Percentiles rank a stretch among this genome's conserved stretches.
Conservation (phyloP, 1,140 invertebrate genomes). For the Eciton burchellii region DNA sequence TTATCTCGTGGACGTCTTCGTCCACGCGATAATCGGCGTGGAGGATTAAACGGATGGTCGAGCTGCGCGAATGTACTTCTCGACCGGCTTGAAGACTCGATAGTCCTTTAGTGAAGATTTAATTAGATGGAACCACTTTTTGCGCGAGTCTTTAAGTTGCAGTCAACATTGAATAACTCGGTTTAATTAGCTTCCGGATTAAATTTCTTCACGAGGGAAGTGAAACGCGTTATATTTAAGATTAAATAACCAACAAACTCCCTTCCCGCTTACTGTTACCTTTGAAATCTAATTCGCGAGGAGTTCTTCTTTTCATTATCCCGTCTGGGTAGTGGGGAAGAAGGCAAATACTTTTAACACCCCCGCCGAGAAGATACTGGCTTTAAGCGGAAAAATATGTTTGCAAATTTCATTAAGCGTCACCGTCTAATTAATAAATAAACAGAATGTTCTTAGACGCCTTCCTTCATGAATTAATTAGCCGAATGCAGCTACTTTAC, state of each 20-base stretch:
- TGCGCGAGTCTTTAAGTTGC: conserved; percentile 15
- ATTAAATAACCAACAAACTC: background rate
- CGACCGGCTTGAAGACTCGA: background rate
- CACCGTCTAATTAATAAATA: background rate
- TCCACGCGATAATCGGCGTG: background rate
- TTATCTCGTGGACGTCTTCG: background rate
- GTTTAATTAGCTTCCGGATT: conserved; percentile 23
- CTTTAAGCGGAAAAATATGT: background rate
- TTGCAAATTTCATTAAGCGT: background rate
- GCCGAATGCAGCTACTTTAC: background rate
- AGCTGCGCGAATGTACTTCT: background rate
- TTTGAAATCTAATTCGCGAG: background rate
- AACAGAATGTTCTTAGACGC: background rate
- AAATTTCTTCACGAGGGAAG: background rate
- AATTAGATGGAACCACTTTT: conserved; percentile 25
- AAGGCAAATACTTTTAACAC: background rate
- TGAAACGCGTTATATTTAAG: conserved; percentile 15
- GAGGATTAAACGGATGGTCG: background rate
- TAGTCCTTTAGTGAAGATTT: conserved; percentile 8
- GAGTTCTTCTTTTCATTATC: background rate
- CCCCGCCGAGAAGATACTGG: background rate
- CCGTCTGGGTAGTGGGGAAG: no score
- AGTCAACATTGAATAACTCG: conserved; percentile 28
- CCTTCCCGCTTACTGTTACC: background rate
- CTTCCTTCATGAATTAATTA: background rate